Evolutionary conservation across 2,888 invertebrate genomes (phyloP).

Genomic region (Cheiracanthium punctorium): DNA sequence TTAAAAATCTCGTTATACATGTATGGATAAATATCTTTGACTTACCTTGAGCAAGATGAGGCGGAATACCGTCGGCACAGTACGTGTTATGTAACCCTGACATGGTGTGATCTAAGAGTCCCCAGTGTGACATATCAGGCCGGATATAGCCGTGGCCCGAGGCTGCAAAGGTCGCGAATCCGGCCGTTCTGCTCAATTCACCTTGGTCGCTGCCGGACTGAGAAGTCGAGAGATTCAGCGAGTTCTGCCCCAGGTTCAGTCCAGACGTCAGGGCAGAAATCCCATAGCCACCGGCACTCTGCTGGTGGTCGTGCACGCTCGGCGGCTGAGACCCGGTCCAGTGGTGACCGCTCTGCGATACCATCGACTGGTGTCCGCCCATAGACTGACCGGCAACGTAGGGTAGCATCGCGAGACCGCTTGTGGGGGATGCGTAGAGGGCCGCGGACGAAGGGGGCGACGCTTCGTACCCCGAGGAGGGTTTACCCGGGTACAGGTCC

Average conservation of each 20-base stretch:
- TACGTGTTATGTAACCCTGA: slow-evolving; percentile 56
- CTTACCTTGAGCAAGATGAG: slow-evolving; percentile 64
- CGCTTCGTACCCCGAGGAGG: slow-evolving; percentile 44
- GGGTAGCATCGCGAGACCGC: slow-evolving; percentile 53
- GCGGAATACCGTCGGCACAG: slow-evolving; percentile 61
- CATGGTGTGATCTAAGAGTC: slow-evolving; percentile 52
- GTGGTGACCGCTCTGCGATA: slow-evolving; percentile 50
- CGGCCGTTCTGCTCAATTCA: slow-evolving; percentile 51
- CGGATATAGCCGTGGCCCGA: slow-evolving; percentile 58
- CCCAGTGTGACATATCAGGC: slow-evolving; percentile 65
- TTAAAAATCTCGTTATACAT: no score
- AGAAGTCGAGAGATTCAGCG: slow-evolving; percentile 50
- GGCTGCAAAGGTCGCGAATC: slow-evolving; percentile 58
- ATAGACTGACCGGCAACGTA: slow-evolving; percentile 59
- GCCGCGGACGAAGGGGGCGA: slow-evolving; percentile 41
- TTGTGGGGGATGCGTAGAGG: slow-evolving; percentile 45
- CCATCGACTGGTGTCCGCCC: slow-evolving; percentile 52
- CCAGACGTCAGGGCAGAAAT: slow-evolving; percentile 61
- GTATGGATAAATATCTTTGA: no score
- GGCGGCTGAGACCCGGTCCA: slow-evolving; percentile 49
- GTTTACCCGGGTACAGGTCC: slow-evolving; percentile 61
- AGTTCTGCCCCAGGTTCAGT: slow-evolving; percentile 50
- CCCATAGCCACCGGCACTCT: slow-evolving; percentile 45
- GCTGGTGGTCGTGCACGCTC: slow-evolving; percentile 60
- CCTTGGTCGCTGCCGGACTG: slow-evolving; percentile 55